Evolutionary conservation across 2,113 vertebrate species (phyloP), one percentile per base, ranked within the genome.

Genomic region (Nicator chloris): DNA sequence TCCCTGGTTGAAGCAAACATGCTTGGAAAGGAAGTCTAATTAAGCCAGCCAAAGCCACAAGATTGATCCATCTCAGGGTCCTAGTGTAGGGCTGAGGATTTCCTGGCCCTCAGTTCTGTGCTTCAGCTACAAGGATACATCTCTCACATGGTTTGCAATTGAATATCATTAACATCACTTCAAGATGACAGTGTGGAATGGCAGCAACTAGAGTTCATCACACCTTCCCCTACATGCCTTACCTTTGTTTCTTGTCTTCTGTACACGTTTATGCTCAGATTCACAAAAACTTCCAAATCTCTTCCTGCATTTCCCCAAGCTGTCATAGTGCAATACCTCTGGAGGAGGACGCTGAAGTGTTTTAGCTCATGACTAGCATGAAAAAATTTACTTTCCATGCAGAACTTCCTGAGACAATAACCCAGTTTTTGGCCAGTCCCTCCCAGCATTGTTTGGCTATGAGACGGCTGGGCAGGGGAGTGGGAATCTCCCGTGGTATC

Each of bases 361-460:
- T 93, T 82, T 40, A 39, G 4, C 13, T 69, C 59, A 23, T 27
- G 8, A 53, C 6, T 6, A 44, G 13, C 27, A 79, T 0, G 2
- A 69, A 70, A 69, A 81, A 27, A 16, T 1, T 53, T 69, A 4
- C 19, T 49, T 72, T 51, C 17, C 1, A 2, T n/a, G 5, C 7
- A 28, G 39, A 61, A 6, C 13, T 86, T 81, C 33, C 9, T 12
- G 21, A 80, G 37, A 66, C 9, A 66, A 26, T 20, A 65, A 39
- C 9, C 5, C 13, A 21, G 1, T 13, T 80, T 85, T 69, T 63
- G 35, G 2, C 15, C 26, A 42, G 31, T 49, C 7, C 19, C 4
- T 61, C 4, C 10, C 2, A 6, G 30, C 27, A 28, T 18, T 2
- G 0, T 5, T 13, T 1, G 3, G 22, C 6, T 13, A 8, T 42